Evolutionary conservation across 2,888 invertebrate genomes (phyloP), one percentile per base, ranked within the genome.

Genomic region (Machimus atricapillus): DNA sequence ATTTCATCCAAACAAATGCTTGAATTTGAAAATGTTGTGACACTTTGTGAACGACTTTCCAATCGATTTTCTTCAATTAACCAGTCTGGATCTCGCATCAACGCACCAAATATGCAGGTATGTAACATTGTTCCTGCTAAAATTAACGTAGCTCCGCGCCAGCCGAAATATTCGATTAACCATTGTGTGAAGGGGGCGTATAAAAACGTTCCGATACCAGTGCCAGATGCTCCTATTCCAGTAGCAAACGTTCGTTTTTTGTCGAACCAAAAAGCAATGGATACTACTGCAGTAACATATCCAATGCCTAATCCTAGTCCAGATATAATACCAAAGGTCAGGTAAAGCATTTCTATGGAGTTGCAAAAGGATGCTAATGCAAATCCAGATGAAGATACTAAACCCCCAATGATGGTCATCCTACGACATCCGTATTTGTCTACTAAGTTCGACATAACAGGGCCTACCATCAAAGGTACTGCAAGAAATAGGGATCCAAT

Each of bases 181-280:
- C 94, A 96, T 88, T 96, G 96, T 0, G 97, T 97, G 93, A 97
- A 94, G 0, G 97, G 97, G 8, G 97, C 97, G 91, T 97, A 97
- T 0, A 97, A 93, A 90, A 97, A 97, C 0, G 98, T 98, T 14
- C 98, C 98, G 79, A 97, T 95, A 0, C 97, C 97, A 0, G 97
- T 97, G 7, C 98, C 98, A 90, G 97, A 97, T 0, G 97, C 97
- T 1, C 97, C 97, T 86, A 98, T 93, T 2, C 97, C 97, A 5
- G 97, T 97, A 5, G 98, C 98, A 89, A 98, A 94, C 77, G 96
- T 96, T 56, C 97, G 94, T 90, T 96, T 96, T 92, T 96, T 96
- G 90, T 98, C 97, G 92, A 98, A 98, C 96, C 98, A 98, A 91
- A 97, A 97, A 8, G 98, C 97, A 87, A 98, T 97, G 86, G 97